Conservation (phyloP, 1,140 invertebrate genomes). For the Adoxophyes honmai region DNA sequence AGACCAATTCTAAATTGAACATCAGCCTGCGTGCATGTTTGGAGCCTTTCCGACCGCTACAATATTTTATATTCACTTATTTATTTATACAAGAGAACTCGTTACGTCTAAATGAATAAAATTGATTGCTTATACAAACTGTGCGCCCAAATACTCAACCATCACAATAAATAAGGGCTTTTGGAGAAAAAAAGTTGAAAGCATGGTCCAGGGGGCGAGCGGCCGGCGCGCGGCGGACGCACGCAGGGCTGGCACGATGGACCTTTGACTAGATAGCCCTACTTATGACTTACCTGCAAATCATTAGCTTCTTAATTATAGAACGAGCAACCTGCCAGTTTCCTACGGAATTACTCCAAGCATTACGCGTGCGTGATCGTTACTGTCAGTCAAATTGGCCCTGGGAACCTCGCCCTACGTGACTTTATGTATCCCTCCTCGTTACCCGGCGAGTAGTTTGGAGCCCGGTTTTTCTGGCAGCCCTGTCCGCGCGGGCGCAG, state of each 20-base stretch:
- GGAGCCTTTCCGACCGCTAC: constrained; percentile 24
- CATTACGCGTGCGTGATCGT: background rate
- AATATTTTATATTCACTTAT: constrained; percentile 65
- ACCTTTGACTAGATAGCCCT: too few relatives aligned
- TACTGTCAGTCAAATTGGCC: constrained; percentile 8
- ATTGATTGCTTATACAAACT: constrained; percentile 77
- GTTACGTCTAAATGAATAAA: constrained; percentile 75
- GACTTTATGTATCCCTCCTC: constrained; percentile 1
- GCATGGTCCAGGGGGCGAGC: constrained; percentile 44
- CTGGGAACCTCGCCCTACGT: background rate
- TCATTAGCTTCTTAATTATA: too few relatives aligned
- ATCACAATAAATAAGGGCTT: constrained; percentile 73
- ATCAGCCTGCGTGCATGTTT: constrained; percentile 17
- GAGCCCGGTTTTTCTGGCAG: constrained; percentile 10
- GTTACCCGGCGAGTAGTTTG: background rate
- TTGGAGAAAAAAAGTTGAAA: constrained; percentile 58
- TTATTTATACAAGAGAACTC: constrained; percentile 70
- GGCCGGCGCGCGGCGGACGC: constrained; percentile 30
- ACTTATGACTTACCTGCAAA: too few relatives aligned
- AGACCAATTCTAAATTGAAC: constrained; percentile 34
- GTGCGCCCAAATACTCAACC: constrained; percentile 72
- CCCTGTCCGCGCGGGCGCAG: constrained; percentile 26
- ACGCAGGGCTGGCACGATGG: constrained; percentile 1
- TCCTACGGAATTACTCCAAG: too few relatives aligned
- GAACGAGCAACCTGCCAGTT: too few relatives aligned